These are phyloP conservation scores for Spheniscus humboldti DNA, from an alignment of 2,797 vertebrate genomes.

Conservation along the genomic window DNA sequence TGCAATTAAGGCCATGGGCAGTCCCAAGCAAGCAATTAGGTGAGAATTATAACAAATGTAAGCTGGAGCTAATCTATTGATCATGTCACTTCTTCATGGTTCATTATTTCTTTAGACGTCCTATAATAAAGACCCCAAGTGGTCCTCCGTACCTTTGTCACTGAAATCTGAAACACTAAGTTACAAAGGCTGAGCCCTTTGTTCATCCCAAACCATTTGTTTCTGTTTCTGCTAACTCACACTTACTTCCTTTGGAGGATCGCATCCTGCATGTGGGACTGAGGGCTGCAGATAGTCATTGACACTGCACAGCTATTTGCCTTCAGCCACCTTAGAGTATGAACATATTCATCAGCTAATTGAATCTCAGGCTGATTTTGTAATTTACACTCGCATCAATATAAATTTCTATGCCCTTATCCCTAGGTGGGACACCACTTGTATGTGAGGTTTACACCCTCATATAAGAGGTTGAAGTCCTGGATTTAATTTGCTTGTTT, in stretches of 20 bases:
- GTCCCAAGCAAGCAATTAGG: constrained; percentile 29
- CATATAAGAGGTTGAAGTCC: not conserved
- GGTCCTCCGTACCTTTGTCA: not conserved
- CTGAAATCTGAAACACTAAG: not conserved
- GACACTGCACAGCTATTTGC: not conserved
- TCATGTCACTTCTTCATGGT: not conserved
- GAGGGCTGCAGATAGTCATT: not conserved
- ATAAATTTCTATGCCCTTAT: not conserved
- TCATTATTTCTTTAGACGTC: not conserved
- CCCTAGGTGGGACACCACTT: not conserved
- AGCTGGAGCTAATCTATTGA: constrained; percentile 35
- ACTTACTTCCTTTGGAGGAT: not conserved
- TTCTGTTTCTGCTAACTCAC: not conserved
- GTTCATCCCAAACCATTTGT: not conserved
- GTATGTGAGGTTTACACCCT: not conserved
- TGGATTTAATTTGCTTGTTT: not conserved
- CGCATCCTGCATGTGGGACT: not conserved
- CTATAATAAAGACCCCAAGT: not conserved
- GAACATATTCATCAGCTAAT: not conserved
- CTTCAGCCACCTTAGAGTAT: not conserved
- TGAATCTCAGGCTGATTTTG: not conserved
- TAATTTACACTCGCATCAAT: not conserved
- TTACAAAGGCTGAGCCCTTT: not conserved
- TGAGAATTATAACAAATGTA: constrained; percentile 45
- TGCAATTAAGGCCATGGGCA: constrained; percentile 17